Evolutionary conservation across 2,888 invertebrate genomes (phyloP), one percentile per base, ranked within the genome.

Genomic region (Coelogynopora nodosa): DNA sequence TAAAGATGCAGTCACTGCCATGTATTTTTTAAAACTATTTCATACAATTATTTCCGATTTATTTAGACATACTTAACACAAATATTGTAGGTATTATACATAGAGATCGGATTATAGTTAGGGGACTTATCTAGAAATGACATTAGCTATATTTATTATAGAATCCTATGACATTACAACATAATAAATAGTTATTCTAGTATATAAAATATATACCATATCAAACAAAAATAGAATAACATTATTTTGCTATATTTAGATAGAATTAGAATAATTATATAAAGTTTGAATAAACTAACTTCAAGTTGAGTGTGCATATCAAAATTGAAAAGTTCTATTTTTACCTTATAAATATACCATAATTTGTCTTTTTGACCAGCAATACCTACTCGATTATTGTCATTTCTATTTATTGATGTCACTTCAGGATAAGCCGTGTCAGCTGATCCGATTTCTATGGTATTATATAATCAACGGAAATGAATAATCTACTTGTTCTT

Each of bases 391-490:
- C 49, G 18, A 49, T 18, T 49, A 18, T 49, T 49, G 18, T 18
- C 49, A 49, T 18, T 49, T 49, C 49, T 49, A 49, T 49, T 49
- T 49, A 49, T 49, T 10, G 49, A 49, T 49, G 49, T 49, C 49
- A 49, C 49, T 49, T 49, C 18, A 10, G 18, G 49, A 49, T 49
- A 18, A 10, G 49, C 18, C 5, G 5, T 49, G 49, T 94, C 82
- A 94, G n/a, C n/a, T n/a, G n/a, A 94, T 89, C 91, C 91, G 26
- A 94, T 94, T 90, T 94, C 94, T 89, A 93, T 93, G n/a, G n/a
- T n/a, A n/a, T n/a, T n/a, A n/a, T n/a, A n/a, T n/a, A n/a, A n/a
- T n/a, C n/a, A n/a, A n/a, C n/a, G n/a, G n/a, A n/a, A n/a, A n/a
- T n/a, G n/a, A n/a, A n/a, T n/a, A n/a, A n/a, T n/a, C n/a, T n/a